Evolutionary conservation across 2,113 vertebrate genomes (phyloP).

Genomic region (Phrynocephalus versicolor): DNA sequence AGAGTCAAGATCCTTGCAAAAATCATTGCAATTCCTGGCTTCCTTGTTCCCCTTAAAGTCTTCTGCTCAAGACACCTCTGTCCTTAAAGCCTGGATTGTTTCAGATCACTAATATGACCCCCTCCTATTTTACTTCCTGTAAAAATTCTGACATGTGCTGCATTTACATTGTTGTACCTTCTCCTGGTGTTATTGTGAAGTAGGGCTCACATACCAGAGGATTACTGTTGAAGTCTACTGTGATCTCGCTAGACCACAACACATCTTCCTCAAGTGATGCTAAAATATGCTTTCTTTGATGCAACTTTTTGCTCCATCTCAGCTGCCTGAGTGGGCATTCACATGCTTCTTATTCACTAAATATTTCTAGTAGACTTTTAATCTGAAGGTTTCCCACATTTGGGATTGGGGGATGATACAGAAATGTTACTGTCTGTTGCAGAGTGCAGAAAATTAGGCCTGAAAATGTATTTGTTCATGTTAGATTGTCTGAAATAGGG

Average conservation of each 20-base stretch:
- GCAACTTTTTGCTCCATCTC: slow-evolving; percentile 28
- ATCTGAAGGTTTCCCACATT: neutral
- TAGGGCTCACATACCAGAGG: neutral
- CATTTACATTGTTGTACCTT: neutral
- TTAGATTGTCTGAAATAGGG: too few species aligned
- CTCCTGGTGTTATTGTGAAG: neutral
- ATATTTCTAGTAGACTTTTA: neutral
- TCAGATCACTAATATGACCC: neutral
- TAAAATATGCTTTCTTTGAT: slow-evolving; percentile 35
- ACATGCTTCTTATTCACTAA: neutral
- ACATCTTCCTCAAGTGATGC: neutral
- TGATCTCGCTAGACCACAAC: neutral
- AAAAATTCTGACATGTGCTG: neutral
- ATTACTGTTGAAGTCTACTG: neutral
- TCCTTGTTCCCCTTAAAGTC: neutral
- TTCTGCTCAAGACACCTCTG: neutral
- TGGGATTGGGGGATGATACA: too few species aligned
- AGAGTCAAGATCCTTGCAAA: slow-evolving; percentile 60
- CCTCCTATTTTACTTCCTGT: neutral
- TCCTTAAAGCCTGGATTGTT: neutral
- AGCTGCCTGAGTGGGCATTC: too few species aligned
- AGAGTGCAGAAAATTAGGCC: too few species aligned
- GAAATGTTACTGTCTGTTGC: too few species aligned
- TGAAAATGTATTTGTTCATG: too few species aligned
- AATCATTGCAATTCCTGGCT: neutral